A percentile compares a stretch with the other conserved stretches of the same genome.
These are phyloP conservation scores for Enteromius radiatus DNA, from an alignment of 2,797 vertebrate genomes.

Conservation along the genomic window DNA sequence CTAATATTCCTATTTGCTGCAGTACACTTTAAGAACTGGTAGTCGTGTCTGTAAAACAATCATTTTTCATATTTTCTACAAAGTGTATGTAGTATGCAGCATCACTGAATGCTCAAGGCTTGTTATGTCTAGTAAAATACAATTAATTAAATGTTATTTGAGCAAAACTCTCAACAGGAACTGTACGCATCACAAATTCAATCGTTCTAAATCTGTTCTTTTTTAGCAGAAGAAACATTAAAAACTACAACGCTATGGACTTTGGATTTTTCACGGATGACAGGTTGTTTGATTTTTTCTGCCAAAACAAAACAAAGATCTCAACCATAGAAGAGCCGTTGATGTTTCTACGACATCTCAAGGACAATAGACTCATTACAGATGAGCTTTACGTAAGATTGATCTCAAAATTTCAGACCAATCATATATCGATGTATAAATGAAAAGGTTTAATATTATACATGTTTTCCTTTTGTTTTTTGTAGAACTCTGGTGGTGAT, in stretches of 20 bases:
- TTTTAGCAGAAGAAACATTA: not conserved
- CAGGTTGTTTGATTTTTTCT: not conserved
- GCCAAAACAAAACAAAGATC: slow-evolving; percentile 8
- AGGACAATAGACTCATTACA: not conserved
- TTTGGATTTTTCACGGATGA: not conserved
- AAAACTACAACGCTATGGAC: not conserved
- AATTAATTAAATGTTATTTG: not conserved
- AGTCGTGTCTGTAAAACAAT: no score
- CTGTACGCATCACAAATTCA: not conserved
- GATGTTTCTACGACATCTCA: not conserved
- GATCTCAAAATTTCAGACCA: not conserved
- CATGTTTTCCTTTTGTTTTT: not conserved
- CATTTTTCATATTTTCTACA: no score
- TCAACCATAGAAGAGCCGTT: not conserved
- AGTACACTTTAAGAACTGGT: no score
- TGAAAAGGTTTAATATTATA: not conserved
- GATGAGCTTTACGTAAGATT: not conserved
- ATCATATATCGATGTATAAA: not conserved
- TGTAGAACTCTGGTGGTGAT: not conserved
- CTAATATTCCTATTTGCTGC: no score
- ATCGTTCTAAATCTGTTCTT: not conserved
- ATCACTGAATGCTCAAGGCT: not conserved
- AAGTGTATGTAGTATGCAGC: no score
- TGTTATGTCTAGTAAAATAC: not conserved
- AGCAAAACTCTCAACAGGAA: no score